phyloP scores from a whole-genome alignment of 2,888 invertebrate genomes.

The Tyria jacobaeae region DNA sequence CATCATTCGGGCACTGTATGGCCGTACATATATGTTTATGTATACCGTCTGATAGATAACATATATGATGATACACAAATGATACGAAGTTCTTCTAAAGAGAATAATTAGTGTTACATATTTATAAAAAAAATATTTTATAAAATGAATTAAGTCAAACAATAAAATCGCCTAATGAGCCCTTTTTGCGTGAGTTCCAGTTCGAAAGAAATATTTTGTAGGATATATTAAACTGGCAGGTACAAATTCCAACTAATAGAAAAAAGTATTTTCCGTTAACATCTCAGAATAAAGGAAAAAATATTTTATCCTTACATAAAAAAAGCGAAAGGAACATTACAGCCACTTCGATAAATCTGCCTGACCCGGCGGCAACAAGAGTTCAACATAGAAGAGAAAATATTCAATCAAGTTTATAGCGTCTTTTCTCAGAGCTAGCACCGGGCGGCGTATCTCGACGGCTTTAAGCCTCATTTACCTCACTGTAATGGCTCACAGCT shows the following conservation, averaged over 20 bases:
- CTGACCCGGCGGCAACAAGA: slow-evolving; percentile 41
- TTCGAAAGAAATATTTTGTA: too few species aligned
- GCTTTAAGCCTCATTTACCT: slow-evolving; percentile 64
- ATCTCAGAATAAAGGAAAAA: slow-evolving; percentile 34
- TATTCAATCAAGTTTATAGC: slow-evolving; percentile 76
- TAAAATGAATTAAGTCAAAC: too few species aligned
- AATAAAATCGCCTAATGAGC: not conserved
- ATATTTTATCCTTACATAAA: slow-evolving; percentile 42
- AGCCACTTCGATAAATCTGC: slow-evolving; percentile 47
- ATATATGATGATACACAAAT: too few species aligned
- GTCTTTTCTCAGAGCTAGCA: slow-evolving; percentile 54
- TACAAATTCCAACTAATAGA: not conserved
- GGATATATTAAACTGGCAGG: not conserved
- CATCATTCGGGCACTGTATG: too few species aligned
- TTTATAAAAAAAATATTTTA: too few species aligned
- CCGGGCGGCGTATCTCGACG: slow-evolving; percentile 56
- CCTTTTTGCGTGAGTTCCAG: too few species aligned
- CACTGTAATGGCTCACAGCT: slow-evolving; percentile 48
- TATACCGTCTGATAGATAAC: too few species aligned
- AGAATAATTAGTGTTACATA: too few species aligned
- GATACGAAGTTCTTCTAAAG: too few species aligned
- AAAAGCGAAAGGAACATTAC: slow-evolving; percentile 38
- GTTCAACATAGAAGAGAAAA: slow-evolving; percentile 59
- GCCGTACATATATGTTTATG: too few species aligned
- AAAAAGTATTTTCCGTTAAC: slow-evolving; percentile 2